Percentiles rank a stretch among this genome's conserved stretches.
These are phyloP conservation scores for Aphodius sticticus DNA, from an alignment of 2,888 invertebrate species.

Conservation along the genomic window DNA sequence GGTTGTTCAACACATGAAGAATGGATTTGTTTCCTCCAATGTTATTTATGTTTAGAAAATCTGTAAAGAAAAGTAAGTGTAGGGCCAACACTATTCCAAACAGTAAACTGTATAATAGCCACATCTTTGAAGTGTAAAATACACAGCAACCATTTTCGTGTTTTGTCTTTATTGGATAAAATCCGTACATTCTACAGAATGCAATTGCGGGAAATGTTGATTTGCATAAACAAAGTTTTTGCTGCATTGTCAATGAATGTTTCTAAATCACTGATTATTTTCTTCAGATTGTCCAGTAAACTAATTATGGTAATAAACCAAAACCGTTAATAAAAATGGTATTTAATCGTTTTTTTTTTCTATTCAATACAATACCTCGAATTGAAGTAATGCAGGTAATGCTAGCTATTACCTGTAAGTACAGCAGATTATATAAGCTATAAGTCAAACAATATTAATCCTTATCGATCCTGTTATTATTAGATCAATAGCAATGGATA, in stretches of 20 bases:
- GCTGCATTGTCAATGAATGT: background rate
- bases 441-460: background rate
- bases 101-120: background rate
- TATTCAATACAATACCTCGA: background rate
- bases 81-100: background rate
- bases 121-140: background rate
- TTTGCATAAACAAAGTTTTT: background rate
- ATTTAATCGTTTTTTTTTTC: no score
- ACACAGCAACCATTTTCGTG: background rate
- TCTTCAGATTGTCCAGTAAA: no score
- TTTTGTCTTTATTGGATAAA: background rate
- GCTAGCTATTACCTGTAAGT: background rate
- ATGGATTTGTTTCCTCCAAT: background rate
- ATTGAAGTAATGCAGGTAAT: background rate
- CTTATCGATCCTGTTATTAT: background rate
- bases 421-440: background rate
- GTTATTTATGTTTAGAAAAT: background rate
- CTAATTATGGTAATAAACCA: no score
- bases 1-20: background rate
- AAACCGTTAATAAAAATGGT: no score
- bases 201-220: background rate
- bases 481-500: background rate
- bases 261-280: no score
- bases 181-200: background rate
- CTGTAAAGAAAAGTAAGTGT: background rate